Base-by-base conservation (phyloP, 2,113 vertebrate genomes). In the Hassar affinis region DNA sequence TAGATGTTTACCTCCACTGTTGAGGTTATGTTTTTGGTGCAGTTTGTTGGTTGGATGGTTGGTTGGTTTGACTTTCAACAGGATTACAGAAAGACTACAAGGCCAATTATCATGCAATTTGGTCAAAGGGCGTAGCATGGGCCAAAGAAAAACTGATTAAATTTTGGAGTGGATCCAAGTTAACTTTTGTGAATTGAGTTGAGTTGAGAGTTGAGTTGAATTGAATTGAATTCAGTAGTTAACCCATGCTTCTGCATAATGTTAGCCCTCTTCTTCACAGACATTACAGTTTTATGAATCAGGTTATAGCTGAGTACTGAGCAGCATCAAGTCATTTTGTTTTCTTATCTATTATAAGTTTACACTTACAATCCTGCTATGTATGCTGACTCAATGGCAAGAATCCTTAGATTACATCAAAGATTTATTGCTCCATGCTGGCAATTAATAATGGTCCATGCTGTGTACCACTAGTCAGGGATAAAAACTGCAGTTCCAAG, bases 391-490 rank as follows among this genome's bases (percentile, higher is more conserved):
- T 87, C 78, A 88, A 90, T 86, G 87, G 81, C 81, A 86, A 82
- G 87, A 92, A 91, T 90, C 86, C 92, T 91, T 89, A 62, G 71
- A 87, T 89, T 91, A 78, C 79, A 84, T 22, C 42, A 90, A 80
- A 93, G 90, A 93, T 93, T 89, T 92, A 94, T 93, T 89, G 92
- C 92, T 86, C 88, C 88, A 87, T 57, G 62, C 85, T 84, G 86
- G 85, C 89, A 92, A 94, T 94, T 94, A 92, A 93, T 93, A 93
- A 92, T 83, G 88, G 87, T 89, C 86, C 78, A 87, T 64, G 82
- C 85, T 85, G 85, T 88, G 79, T 88, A 88, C 69, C 88, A 89
- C 85, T 86, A 85, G 85, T 89, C 86, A 79, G 87, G 86, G 86
- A 81, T 86, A 89, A 90, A 89, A 93, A 92, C 80, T 93, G 91